Base-by-base conservation (phyloP, 1,140 invertebrate genomes). In the Phocides pigmalion region DNA sequence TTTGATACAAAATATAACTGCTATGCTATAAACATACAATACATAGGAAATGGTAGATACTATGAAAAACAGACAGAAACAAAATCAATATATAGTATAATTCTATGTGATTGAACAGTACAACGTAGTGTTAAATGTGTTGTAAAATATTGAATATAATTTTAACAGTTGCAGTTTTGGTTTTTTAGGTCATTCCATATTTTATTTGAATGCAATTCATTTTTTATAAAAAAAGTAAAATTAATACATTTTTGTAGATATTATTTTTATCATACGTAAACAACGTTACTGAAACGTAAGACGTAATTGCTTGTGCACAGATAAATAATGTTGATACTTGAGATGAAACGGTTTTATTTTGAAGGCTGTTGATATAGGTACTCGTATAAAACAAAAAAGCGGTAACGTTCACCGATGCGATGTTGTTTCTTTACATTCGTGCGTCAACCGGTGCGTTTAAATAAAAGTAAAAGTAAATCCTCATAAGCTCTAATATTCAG, bases 381-480 rank as follows among this genome's bases (percentile, higher is more conserved):
- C 19, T 25, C 9, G 37, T 9, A 41, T 12, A 44, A 46, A 58
- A 68, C 62, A 73, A 74, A 70, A 70, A 70, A 70, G 44, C 46
- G 28, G 62, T 39, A 81, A 76, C 61, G 47, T 44, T 75, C 72
- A 65, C 70, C 70, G 72, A 77, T 79, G 82, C 78, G 74, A 81
- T 78, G 70, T 68, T 65, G 49, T 71, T 50, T 84, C 79, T 82
- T 84, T 77, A 83, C 83, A 83, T 83, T 76, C 79, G 86, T 81
- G 51, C 51, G 62, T 71, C 70, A 59, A 74, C 63, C 70, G 74
- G 81, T 88, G 68, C 71, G 76, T 82, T 88, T 85, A 72, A 79
- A 84, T 78, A 84, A 87, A 87, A 90, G 87, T 89, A 89, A 90
- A 86, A 89, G 87, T 87, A 76, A 79, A 81, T 81, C 74, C 70